Base-by-base conservation (phyloP, 2,888 invertebrate genomes). In the Augiades crinisus region DNA sequence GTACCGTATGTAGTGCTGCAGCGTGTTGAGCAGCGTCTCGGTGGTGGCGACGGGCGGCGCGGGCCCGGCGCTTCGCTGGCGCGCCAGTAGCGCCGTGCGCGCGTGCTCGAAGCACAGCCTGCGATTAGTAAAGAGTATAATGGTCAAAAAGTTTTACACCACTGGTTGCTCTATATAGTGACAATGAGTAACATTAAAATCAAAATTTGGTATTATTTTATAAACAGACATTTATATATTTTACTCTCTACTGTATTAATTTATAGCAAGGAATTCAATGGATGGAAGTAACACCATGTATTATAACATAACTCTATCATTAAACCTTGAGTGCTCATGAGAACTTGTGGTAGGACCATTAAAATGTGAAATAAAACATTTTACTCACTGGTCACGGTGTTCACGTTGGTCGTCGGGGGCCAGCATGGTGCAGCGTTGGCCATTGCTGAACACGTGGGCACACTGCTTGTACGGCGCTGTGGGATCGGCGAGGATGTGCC, bases 381-480 rank as follows among this genome's bases (percentile, higher is more conserved):
- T 1, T 5, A 53, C 72, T 70, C 12, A 85, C 85, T 67, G 69
- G 3, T 81, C 82, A n/a, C 73, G 63, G 3, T 61, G 64, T 1
- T 76, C 75, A 0, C 58, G 14, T 5, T n/a, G 1, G 12, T 57
- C 5, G 54, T 68, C 71, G 0, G 94, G 94, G 1, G 96, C 95
- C 0, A 97, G 94, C 67, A 94, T 91, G n/a, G 91, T 82, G 72
- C 98, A 98, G 56, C 95, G 90, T 59, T 94, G 93, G 0, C 94
- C 94, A 56, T 93, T 95, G 45, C 91, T 91, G 14, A 64, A 92
- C 64, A 75, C 92, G 92, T 58, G 94, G 0, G 92, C 89, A 72
- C 98, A 99, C 61, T 95, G 95, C 56, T 93, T 93, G 75, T 93
- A 99, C 0, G 97, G 97, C 0, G 98, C 96, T 7, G 85, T 91